A percentile compares a stretch with the other conserved stretches of the same genome.
These are phyloP conservation scores for Origma solitaria DNA, from an alignment of 2,113 vertebrate species.

Conservation along the genomic window DNA sequence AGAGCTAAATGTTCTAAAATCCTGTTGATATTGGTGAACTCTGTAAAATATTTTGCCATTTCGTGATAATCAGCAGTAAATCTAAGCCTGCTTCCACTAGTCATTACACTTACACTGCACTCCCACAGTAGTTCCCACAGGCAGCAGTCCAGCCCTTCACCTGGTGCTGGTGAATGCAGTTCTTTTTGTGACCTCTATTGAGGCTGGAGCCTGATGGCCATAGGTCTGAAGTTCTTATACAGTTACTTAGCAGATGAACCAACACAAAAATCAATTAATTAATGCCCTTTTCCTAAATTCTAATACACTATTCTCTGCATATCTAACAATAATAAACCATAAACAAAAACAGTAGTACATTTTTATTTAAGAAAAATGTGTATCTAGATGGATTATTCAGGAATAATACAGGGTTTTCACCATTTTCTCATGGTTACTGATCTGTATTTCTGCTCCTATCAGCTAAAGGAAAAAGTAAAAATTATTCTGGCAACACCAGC, in stretches of 20 bases:
- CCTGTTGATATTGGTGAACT: not conserved
- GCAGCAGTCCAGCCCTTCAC: not conserved
- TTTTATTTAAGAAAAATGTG: not conserved
- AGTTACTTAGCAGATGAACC: not conserved
- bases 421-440: not conserved
- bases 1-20: not conserved
- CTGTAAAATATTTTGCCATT: not conserved
- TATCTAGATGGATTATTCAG: not conserved
- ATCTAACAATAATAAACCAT: not conserved
- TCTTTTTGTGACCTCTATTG: not conserved
- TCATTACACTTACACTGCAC: not conserved
- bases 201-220: not conserved
- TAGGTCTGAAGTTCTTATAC: not conserved
- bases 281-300: not conserved
- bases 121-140: not conserved
- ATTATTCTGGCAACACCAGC: not conserved
- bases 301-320: not conserved
- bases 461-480: not conserved
- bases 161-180: accelerated
- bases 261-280: not conserved
- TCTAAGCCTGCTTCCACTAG: not conserved
- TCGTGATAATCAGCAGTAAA: not conserved
- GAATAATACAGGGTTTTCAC: not conserved
- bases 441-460: not conserved
- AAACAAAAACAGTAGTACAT: not conserved